Evolutionary conservation across 2,888 invertebrate genomes (phyloP).

Genomic region (Yponomeuta malinellus): DNA sequence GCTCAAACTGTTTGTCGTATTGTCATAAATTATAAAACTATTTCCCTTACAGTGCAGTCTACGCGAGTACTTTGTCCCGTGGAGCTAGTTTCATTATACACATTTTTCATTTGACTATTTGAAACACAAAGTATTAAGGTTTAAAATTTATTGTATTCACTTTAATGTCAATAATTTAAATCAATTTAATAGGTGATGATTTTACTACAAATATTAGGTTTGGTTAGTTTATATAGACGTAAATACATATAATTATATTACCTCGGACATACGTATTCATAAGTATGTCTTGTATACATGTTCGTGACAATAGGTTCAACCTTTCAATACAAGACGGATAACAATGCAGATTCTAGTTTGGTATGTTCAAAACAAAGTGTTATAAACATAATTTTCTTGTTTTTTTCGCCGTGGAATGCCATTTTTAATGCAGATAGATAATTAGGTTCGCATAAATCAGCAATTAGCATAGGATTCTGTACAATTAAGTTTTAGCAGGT

Average conservation of each 20-base stretch:
- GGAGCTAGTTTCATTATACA: neutral
- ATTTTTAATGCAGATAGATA: neutral
- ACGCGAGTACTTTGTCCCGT: neutral
- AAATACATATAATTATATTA: no score
- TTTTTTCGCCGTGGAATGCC: no score
- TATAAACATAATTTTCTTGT: no score
- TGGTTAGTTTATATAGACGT: no score
- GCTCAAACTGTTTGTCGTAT: slow-evolving; percentile 10
- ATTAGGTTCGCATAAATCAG: slow-evolving; percentile 24
- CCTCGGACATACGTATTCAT: no score
- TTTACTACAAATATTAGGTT: no score
- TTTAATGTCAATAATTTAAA: no score
- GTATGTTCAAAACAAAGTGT: neutral
- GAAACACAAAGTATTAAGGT: no score
- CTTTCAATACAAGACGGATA: neutral
- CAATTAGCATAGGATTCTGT: slow-evolving; percentile 44
- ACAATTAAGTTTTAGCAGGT: slow-evolving; percentile 63
- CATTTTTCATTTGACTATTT: no score
- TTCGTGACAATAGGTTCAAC: neutral
- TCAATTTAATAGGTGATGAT: no score
- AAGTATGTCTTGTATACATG: no score
- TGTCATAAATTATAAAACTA: slow-evolving; percentile 17
- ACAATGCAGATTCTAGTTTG: neutral
- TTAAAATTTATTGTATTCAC: no score
- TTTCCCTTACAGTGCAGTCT: neutral